Conservation (phyloP, 2,797 vertebrate genomes). For the Halcyon leucocephala region DNA sequence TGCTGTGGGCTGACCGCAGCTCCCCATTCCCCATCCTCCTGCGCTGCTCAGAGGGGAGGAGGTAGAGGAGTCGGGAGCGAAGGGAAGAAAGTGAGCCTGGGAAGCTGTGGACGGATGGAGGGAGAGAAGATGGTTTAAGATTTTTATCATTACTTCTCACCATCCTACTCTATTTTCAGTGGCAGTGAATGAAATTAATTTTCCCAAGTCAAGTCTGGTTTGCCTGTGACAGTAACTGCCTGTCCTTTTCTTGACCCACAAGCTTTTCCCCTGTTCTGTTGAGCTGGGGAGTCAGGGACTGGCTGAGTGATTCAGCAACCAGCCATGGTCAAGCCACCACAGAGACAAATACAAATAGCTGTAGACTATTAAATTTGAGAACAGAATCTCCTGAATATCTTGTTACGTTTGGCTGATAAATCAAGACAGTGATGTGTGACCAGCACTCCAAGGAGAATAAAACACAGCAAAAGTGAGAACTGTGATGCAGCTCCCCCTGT, state of each 20-base stretch:
- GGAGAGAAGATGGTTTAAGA: too few relatives aligned
- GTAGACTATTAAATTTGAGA: not conserved
- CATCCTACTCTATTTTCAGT: too few relatives aligned
- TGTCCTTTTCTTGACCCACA: too few relatives aligned
- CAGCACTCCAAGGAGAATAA: not conserved
- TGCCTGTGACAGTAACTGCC: too few relatives aligned
- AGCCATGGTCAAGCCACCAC: too few relatives aligned
- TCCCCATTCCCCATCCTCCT: too few relatives aligned
- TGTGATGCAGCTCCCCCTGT: not conserved
- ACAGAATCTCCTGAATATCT: not conserved
- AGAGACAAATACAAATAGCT: not conserved
- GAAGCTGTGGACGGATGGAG: not conserved
- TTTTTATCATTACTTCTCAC: too few relatives aligned
- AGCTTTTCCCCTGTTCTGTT: too few relatives aligned
- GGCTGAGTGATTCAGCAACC: too few relatives aligned
- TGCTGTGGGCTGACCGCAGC: not conserved
- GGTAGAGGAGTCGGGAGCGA: rapidly evolving
- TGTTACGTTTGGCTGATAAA: not conserved
- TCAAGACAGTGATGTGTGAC: not conserved
- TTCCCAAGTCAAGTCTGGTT: too few relatives aligned
- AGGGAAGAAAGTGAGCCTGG: not conserved
- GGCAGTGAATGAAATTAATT: too few relatives aligned
- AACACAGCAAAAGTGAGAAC: not conserved
- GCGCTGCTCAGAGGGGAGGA: rapidly evolving
- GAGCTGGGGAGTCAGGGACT: too few relatives aligned